phyloP scores from a whole-genome alignment of 2,888 invertebrate species.

The Podabrus alpinus region DNA sequence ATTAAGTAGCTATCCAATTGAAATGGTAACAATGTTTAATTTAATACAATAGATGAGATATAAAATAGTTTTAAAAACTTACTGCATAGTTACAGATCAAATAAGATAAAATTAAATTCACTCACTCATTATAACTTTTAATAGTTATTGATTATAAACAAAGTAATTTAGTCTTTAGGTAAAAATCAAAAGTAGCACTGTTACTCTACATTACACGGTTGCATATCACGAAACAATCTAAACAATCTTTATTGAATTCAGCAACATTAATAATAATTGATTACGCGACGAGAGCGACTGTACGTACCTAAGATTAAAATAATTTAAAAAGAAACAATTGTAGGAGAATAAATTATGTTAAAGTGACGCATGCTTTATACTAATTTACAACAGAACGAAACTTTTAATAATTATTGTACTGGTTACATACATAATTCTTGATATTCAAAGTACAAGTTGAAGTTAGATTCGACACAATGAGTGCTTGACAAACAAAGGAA shows the following conservation, averaged over 20 bases:
- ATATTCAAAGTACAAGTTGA: background rate
- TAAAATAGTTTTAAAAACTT: background rate
- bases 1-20: background rate
- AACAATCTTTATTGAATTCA: conserved; percentile 9
- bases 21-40: background rate
- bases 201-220: background rate
- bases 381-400: background rate
- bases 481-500: background rate
- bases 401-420: background rate
- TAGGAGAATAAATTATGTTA: background rate
- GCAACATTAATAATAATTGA: conserved; percentile 19
- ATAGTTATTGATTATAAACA: background rate
- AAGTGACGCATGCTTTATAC: background rate
- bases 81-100: background rate
- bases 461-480: background rate
- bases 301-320: conserved; percentile 18
- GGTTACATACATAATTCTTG: background rate
- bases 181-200: background rate
- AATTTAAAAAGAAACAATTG: conserved; percentile 7
- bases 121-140: background rate
- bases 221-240: conserved; percentile 3
- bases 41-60: background rate
- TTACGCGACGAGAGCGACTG: conserved; percentile 13
- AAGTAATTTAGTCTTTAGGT: background rate
- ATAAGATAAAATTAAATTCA: background rate